These are phyloP conservation scores for Oscheius myriophilus DNA, from an alignment of 2,888 invertebrate species.

Conservation along the genomic window DNA sequence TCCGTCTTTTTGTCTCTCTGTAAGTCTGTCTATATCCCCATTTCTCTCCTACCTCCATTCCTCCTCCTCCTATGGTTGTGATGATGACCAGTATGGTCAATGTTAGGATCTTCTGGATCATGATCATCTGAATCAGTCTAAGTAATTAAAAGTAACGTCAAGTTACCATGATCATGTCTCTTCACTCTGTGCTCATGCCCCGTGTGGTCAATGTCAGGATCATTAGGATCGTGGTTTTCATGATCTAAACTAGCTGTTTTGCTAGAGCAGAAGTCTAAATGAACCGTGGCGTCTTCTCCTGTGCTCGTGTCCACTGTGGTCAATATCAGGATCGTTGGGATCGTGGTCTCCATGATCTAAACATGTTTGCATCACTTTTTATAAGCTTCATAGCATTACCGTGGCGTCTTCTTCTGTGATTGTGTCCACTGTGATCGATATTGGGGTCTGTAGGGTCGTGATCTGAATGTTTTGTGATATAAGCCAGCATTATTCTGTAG, in stretches of 20 bases:
- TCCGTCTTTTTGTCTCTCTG: too few relatives aligned
- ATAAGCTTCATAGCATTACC: too few relatives aligned
- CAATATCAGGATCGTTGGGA: conserved; percentile 40
- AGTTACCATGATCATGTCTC: conserved; percentile 3
- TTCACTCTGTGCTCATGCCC: conserved; percentile 42
- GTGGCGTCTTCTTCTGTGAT: conserved; percentile 16
- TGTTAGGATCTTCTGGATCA: conserved; percentile 45
- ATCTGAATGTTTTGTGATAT: background rate
- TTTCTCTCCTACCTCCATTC: conserved; percentile 2
- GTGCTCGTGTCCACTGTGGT: conserved; percentile 46
- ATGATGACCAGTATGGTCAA: conserved; percentile 46
- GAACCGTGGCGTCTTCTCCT: conserved; percentile 13
- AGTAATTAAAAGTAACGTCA: too few relatives aligned
- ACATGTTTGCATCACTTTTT: too few relatives aligned
- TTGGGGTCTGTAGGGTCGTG: conserved; percentile 31
- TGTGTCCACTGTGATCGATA: conserved; percentile 33
- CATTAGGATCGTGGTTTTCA: background rate
- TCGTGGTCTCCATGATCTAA: too few relatives aligned
- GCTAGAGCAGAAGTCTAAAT: background rate
- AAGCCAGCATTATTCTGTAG: too few relatives aligned
- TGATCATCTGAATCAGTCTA: conserved; percentile 8
- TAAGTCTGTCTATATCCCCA: too few relatives aligned
- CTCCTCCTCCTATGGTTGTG: conserved; percentile 32
- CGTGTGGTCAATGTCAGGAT: conserved; percentile 40
- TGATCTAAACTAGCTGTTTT: background rate